phyloP scores from a whole-genome alignment of 2,888 invertebrate genomes.

The Linnaemya vulpina region DNA sequence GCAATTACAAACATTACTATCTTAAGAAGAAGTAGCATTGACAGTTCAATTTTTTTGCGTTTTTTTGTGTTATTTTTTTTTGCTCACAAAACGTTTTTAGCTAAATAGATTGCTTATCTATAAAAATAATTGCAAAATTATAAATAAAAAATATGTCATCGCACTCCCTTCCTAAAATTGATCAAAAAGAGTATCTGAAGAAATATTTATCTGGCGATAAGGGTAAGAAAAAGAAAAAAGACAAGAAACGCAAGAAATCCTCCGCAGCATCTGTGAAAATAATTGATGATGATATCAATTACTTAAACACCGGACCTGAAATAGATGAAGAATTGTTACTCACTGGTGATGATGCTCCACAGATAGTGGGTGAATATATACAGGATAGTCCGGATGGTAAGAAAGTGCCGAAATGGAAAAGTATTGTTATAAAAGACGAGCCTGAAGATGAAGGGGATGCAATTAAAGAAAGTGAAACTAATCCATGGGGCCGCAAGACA shows the following conservation, averaged over 20 bases:
- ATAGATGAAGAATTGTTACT: conserved; percentile 86
- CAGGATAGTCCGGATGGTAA: conserved; percentile 88
- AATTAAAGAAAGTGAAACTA: conserved; percentile 51
- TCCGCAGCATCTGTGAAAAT: conserved; percentile 84
- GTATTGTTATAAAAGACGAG: conserved; percentile 76
- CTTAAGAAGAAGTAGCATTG: conserved; percentile 11
- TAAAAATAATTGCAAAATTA: neutral
- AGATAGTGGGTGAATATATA: conserved; percentile 91
- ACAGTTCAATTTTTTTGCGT: neutral
- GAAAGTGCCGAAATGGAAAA: conserved; percentile 80
- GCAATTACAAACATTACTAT: neutral
- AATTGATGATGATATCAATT: conserved; percentile 92
- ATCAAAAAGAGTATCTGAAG: conserved; percentile 91
- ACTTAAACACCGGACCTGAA: conserved; percentile 84
- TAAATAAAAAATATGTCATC: conserved; percentile 74
- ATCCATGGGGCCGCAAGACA: conserved; percentile 77
- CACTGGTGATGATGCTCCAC: conserved; percentile 94
- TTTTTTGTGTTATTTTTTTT: neutral
- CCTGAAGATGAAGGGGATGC: conserved; percentile 71
- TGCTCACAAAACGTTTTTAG: conserved; percentile 3
- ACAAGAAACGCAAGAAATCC: conserved; percentile 84
- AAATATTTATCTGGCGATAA: conserved; percentile 88
- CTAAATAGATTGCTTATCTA: neutral
- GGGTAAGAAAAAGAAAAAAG: conserved; percentile 86
- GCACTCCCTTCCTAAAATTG: conserved; percentile 82